These are phyloP conservation scores for Antheraea pernyi DNA, from an alignment of 1,140 invertebrate genomes.

Conservation along the genomic window DNA sequence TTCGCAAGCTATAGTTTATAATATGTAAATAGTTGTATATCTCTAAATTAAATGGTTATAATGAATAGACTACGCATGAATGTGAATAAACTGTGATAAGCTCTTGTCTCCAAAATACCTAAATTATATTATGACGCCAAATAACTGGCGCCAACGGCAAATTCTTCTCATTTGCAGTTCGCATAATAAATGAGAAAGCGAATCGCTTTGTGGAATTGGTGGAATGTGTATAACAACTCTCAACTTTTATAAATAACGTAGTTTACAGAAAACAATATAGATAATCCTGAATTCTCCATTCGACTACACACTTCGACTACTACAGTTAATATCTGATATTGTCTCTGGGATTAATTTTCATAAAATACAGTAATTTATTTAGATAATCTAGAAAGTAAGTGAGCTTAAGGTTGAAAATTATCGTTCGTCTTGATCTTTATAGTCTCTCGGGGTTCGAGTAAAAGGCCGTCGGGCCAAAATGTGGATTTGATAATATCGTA, in stretches of 20 bases:
- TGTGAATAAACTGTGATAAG: no score
- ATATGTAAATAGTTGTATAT: no score
- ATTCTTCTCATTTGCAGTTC: not conserved
- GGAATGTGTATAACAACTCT: not conserved
- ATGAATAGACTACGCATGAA: no score
- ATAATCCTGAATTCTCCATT: not conserved
- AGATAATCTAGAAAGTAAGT: conserved; percentile 8
- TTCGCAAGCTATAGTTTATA: no score
- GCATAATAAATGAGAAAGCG: not conserved
- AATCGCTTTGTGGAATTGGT: not conserved
- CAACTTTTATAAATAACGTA: not conserved
- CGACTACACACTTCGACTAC: no score
- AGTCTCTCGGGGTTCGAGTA: conserved; percentile 14
- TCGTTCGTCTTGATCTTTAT: conserved; percentile 15
- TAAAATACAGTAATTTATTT: conserved; percentile 8
- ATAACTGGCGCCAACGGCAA: not conserved
- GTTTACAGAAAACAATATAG: not conserved
- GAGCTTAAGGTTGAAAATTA: conserved; percentile 9
- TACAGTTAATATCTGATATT: not conserved
- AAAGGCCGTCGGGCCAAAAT: conserved; percentile 13
- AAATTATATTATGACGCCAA: not conserved
- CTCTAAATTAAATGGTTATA: no score
- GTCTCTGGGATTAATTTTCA: conserved; percentile 8
- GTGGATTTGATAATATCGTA: conserved; percentile 14
- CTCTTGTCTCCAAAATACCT: no score